A percentile compares a stretch with the other conserved stretches of the same genome.
These are phyloP conservation scores for Laothoe populi DNA, from an alignment of 2,888 invertebrate genomes.

Conservation along the genomic window DNA sequence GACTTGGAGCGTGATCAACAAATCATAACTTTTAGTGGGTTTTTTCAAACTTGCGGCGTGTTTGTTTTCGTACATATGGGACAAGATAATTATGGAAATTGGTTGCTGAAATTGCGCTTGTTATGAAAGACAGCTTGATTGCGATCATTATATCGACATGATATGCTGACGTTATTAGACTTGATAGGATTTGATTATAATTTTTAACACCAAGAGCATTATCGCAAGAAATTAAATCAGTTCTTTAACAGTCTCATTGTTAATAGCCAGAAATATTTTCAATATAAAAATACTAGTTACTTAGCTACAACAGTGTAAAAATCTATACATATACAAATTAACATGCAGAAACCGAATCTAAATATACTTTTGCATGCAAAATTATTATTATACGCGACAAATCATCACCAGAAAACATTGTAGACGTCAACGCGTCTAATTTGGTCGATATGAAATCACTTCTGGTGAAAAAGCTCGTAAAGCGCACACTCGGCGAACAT, in stretches of 20 bases:
- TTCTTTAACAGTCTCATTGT: too few species aligned
- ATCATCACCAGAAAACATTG: neutral
- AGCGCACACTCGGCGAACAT: slow-evolving; percentile 59
- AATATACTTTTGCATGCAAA: slow-evolving; percentile 1
- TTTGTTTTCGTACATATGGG: slow-evolving; percentile 79
- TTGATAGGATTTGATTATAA: slow-evolving; percentile 16
- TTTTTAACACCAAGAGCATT: neutral
- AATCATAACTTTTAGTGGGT: slow-evolving; percentile 66
- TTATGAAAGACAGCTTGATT: slow-evolving; percentile 25
- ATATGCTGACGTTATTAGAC: slow-evolving; percentile 6
- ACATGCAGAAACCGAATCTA: neutral
- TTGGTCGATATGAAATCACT: slow-evolving; percentile 41
- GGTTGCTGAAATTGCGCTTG: slow-evolving; percentile 41
- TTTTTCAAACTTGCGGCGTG: slow-evolving; percentile 63
- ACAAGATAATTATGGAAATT: slow-evolving; percentile 77
- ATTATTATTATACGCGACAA: slow-evolving; percentile 1
- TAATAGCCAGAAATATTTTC: too few species aligned
- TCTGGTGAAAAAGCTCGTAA: slow-evolving; percentile 67
- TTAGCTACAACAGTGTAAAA: too few species aligned
- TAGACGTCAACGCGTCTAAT: slow-evolving; percentile 17
- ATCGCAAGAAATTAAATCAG: neutral
- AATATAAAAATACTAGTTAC: too few species aligned
- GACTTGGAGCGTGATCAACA: slow-evolving; percentile 76
- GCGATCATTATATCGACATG: neutral
- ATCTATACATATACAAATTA: neutral